phyloP scores from a whole-genome alignment of 2,797 vertebrate species.

The Gila robusta region DNA sequence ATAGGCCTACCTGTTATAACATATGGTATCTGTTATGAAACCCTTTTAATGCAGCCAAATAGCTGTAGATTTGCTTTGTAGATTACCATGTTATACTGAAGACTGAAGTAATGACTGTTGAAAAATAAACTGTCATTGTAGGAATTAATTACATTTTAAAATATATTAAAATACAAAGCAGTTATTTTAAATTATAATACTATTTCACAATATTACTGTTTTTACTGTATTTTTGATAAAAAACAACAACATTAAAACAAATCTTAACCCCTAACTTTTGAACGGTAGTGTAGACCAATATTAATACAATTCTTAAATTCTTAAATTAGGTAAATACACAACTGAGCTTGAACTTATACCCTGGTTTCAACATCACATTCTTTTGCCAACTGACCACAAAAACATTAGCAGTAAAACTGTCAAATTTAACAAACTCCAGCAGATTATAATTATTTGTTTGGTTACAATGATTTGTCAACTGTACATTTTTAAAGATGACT shows the following conservation, averaged over 20 bases:
- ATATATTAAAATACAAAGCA: neutral
- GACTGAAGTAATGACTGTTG: neutral
- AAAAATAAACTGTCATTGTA: neutral
- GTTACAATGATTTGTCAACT: neutral
- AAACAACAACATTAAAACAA: neutral
- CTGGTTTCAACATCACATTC: neutral
- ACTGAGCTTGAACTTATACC: neutral
- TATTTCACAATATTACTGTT: neutral
- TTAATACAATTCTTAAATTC: neutral
- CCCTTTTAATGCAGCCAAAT: neutral
- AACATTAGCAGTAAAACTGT: neutral
- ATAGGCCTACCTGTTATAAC: neutral
- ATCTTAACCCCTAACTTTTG: neutral
- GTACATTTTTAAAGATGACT: slow-evolving; percentile 1
- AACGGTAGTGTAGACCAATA: neutral
- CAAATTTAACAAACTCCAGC: neutral
- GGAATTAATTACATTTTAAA: neutral
- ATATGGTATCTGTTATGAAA: neutral
- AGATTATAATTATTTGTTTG: slow-evolving; percentile 2
- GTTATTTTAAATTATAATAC: neutral
- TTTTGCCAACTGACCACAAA: neutral
- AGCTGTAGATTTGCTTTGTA: neutral
- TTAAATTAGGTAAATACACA: neutral
- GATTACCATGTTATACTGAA: neutral
- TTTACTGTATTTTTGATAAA: neutral